Evolutionary conservation across 2,113 vertebrate genomes (phyloP).

Genomic region (Lichenostomus cassidix): DNA sequence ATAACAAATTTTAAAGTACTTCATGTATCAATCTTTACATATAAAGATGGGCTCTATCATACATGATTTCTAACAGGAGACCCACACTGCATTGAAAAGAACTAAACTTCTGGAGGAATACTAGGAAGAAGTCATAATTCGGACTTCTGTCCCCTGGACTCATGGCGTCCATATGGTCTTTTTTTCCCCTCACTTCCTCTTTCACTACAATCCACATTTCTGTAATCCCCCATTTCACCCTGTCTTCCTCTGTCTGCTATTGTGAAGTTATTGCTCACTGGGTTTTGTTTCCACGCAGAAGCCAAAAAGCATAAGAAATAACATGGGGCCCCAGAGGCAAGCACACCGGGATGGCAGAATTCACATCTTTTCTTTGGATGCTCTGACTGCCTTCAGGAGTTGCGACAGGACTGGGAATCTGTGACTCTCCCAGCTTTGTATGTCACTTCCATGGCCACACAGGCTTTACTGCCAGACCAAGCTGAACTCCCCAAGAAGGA

Average conservation of each 20-base stretch:
- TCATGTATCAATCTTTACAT: not conserved
- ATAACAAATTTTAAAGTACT: not conserved
- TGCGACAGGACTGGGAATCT: not conserved
- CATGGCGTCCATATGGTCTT: not conserved
- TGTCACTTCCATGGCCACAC: not conserved
- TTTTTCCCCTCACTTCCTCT: not conserved
- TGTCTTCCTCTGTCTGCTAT: not conserved
- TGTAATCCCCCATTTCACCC: not conserved
- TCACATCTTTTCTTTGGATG: not conserved
- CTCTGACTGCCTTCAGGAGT: not conserved
- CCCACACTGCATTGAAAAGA: not conserved
- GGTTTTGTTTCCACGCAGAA: not conserved
- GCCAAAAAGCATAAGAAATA: not conserved
- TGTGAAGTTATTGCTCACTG: not conserved
- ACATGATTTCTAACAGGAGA: not conserved
- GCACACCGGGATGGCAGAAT: fast-evolving
- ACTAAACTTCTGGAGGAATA: not conserved
- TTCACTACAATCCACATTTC: not conserved
- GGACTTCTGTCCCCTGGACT: not conserved
- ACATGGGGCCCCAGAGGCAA: not conserved
- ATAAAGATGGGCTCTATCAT: not conserved
- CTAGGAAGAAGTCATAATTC: not conserved
- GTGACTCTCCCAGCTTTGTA: not conserved
- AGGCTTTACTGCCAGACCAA: not conserved
- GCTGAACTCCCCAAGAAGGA: not conserved